A percentile compares a stretch with the other conserved stretches of the same genome.
Evolutionary conservation across 2,888 invertebrate species (phyloP).

Genomic region (Noctuana brunneofusca): DNA sequence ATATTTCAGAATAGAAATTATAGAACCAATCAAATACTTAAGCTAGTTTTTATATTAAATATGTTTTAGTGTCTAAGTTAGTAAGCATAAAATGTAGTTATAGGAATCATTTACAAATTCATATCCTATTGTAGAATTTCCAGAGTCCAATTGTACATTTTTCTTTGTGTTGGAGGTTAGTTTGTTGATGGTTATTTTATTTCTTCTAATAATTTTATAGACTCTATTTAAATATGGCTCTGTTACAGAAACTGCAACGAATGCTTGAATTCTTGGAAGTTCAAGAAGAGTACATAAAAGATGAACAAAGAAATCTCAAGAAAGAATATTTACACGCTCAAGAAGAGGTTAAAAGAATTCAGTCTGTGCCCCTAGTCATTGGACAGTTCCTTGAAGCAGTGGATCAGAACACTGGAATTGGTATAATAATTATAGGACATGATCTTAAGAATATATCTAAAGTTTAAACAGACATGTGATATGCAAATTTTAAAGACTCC

Average conservation of each 20-base stretch:
- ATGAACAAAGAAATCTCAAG: slow-evolving; percentile 98
- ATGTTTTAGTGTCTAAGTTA: no score
- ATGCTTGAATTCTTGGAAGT: slow-evolving; percentile 98
- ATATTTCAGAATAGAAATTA: no score
- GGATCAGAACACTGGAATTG: slow-evolving; percentile 98
- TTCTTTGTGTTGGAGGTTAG: neutral
- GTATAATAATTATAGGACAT: slow-evolving; percentile 46
- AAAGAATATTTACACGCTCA: slow-evolving; percentile 99
- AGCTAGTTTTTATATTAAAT: no score
- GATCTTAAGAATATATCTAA: no score
- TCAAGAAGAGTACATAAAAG: slow-evolving; percentile 99
- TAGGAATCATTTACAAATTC: no score
- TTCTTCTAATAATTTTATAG: neutral
- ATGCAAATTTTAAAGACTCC: no score
- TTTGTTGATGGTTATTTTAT: neutral
- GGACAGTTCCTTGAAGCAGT: slow-evolving; percentile 99
- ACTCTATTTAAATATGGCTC: neutral
- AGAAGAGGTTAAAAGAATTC: slow-evolving; percentile 98
- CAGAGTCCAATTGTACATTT: neutral
- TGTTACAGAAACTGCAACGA: slow-evolving; percentile 93
- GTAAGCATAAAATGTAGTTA: no score
- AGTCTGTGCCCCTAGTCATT: slow-evolving; percentile 98
- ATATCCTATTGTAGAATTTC: neutral
- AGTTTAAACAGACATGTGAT: no score
- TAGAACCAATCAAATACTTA: no score